Percentiles rank a stretch among this genome's conserved stretches.
These are phyloP conservation scores for Scaptomyza flava DNA, from an alignment of 2,888 invertebrate genomes.

Conservation along the genomic window DNA sequence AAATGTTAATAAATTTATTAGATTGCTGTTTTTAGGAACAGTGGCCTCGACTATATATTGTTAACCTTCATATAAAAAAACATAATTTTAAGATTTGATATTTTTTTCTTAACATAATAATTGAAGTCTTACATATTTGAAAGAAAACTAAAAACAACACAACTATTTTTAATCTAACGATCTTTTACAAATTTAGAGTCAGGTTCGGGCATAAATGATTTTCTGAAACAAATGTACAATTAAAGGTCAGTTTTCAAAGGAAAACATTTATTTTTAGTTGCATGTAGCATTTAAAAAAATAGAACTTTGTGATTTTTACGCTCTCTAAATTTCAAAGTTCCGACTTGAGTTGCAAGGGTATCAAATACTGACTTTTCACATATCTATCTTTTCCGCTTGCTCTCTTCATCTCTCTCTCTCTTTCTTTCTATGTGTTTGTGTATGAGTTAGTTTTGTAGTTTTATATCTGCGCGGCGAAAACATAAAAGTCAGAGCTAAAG, in stretches of 20 bases:
- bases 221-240: not conserved
- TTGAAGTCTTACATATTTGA: no score
- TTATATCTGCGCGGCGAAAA: slow-evolving; percentile 69
- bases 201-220: not conserved
- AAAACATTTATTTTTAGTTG: not conserved
- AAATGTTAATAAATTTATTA: no score
- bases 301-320: slow-evolving; percentile 10
- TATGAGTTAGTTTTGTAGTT: slow-evolving; percentile 55
- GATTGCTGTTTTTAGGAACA: no score
- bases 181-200: not conserved
- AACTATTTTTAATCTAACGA: no score
- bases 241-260: not conserved
- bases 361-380: slow-evolving; percentile 41
- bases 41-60: no score
- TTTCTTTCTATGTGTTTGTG: slow-evolving; percentile 22
- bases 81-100: no score
- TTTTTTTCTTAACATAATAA: no score
- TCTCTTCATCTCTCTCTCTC: not conserved
- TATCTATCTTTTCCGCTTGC: slow-evolving; percentile 4
- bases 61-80: no score
- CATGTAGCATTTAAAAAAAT: not conserved
- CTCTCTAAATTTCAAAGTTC: slow-evolving; percentile 26
- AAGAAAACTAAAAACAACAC: no score
- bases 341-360: slow-evolving; percentile 41
- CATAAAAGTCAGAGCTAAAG: slow-evolving; percentile 75